Conservation (phyloP, 1,140 invertebrate species). For the Magallana gigas region DNA sequence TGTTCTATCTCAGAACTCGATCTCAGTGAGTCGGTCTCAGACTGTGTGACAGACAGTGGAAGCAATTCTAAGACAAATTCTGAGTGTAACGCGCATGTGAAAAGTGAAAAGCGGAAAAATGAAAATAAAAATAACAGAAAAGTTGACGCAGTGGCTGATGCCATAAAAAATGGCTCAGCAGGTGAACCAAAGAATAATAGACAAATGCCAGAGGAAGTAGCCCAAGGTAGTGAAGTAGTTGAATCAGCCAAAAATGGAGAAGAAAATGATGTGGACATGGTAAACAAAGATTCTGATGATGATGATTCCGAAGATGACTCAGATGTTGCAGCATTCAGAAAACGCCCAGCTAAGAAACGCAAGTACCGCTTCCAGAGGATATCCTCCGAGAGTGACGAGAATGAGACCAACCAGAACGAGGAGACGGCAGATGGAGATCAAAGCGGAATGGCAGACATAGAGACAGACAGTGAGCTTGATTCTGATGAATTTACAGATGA, state of each 20-base stretch:
- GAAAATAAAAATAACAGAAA: conserved; percentile 12
- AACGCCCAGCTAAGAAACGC: conserved; percentile 44
- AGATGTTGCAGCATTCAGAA: conserved; percentile 39
- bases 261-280: conserved; percentile 44
- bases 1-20: conserved; percentile 12
- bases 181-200: conserved; percentile 32
- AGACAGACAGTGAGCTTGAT: conserved; percentile 60
- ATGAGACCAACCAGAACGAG: conserved; percentile 24
- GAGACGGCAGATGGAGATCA: neutral
- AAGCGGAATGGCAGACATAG: conserved; percentile 37
- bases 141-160: neutral
- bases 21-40: conserved; percentile 11
- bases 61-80: conserved; percentile 38
- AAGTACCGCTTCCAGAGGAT: conserved; percentile 14
- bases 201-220: conserved; percentile 22
- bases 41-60: conserved; percentile 24
- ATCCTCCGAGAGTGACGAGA: conserved; percentile 48
- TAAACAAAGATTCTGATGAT: conserved; percentile 48
- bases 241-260: conserved; percentile 62
- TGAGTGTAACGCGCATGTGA: conserved; percentile 30
- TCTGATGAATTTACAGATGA: conserved; percentile 70
- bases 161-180: conserved; percentile 6
- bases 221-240: conserved; percentile 53
- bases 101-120: neutral
- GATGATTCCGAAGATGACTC: conserved; percentile 54